Conservation (phyloP, 2,113 vertebrate genomes). For the Lophochroa leadbeateri region DNA sequence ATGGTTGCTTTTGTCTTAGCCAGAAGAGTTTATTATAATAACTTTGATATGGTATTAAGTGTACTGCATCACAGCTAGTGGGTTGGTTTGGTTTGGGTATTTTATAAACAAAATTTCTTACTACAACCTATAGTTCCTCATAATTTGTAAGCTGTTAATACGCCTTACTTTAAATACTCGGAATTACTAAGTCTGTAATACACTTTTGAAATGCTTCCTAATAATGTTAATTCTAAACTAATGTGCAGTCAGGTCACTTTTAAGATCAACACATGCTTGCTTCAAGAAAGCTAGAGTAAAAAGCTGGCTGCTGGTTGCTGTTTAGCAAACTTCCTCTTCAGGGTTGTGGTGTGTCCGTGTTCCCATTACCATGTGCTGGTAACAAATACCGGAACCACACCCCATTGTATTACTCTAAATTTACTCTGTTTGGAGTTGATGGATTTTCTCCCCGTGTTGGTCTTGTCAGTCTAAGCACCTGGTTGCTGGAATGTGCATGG, state of each 20-base stretch:
- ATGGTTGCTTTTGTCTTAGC: background rate
- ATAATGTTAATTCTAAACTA: background rate
- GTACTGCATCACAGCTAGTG: background rate
- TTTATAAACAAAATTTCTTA: background rate
- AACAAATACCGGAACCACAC: constrained; percentile 38
- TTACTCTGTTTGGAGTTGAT: background rate
- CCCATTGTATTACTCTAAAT: constrained; percentile 3
- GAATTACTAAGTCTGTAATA: background rate
- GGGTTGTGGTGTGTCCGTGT: background rate
- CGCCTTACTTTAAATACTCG: background rate
- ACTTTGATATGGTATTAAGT: background rate
- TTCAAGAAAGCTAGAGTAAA: background rate
- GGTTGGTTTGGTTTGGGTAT: background rate
- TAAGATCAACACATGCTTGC: background rate
- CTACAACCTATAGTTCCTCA: background rate
- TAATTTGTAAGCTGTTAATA: background rate
- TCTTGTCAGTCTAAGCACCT: background rate
- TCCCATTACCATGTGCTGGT: background rate
- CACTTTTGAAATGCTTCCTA: accelerated
- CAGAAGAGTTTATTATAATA: background rate
- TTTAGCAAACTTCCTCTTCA: background rate
- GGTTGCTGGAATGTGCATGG: background rate
- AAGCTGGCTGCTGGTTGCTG: background rate
- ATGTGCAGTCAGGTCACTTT: background rate
- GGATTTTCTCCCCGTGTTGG: background rate